Percentiles rank a stretch among this genome's conserved stretches.
phyloP scores from a whole-genome alignment of 2,797 vertebrate genomes.

The Lindbergichthys nudifrons region DNA sequence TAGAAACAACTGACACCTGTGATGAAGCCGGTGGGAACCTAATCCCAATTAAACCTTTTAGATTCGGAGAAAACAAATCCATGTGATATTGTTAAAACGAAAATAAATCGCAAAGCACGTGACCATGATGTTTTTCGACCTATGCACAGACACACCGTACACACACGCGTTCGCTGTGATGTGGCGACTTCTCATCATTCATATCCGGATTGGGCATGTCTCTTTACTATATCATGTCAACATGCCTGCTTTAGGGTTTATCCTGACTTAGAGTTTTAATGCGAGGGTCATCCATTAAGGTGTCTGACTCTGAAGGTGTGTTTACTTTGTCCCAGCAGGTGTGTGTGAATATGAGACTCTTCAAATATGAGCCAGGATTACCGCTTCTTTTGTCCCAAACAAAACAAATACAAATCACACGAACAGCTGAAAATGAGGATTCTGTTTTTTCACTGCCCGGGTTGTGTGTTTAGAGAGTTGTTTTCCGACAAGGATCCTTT shows the following conservation, averaged over 20 bases:
- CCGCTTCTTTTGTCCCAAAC: conserved; percentile 72
- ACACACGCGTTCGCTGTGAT: conserved; percentile 36
- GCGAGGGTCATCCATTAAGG: conserved; percentile 78
- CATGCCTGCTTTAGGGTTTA: conserved; percentile 62
- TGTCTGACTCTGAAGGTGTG: conserved; percentile 74
- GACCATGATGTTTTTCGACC: conserved; percentile 17
- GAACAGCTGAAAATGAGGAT: conserved; percentile 70
- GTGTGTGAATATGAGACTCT: conserved; percentile 80
- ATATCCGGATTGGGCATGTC: conserved; percentile 52
- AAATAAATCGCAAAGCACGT: background rate
- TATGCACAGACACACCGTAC: conserved; percentile 31
- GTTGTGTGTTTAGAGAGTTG: conserved; percentile 39
- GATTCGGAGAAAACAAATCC: background rate
- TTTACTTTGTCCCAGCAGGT: conserved; percentile 80
- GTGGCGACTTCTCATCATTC: conserved; percentile 53
- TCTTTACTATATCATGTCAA: conserved; percentile 59
- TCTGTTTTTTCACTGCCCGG: conserved; percentile 32
- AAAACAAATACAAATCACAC: conserved; percentile 80
- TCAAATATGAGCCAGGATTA: conserved; percentile 80
- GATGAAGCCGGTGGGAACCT: background rate
- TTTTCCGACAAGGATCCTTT: conserved; percentile 47
- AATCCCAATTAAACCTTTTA: background rate
- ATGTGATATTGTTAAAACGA: background rate
- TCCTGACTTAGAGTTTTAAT: conserved; percentile 66
- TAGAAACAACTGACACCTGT: conserved; percentile 19